These are phyloP conservation scores for Aporrectodea caliginosa DNA, from an alignment of 1,140 invertebrate species.

Conservation along the genomic window DNA sequence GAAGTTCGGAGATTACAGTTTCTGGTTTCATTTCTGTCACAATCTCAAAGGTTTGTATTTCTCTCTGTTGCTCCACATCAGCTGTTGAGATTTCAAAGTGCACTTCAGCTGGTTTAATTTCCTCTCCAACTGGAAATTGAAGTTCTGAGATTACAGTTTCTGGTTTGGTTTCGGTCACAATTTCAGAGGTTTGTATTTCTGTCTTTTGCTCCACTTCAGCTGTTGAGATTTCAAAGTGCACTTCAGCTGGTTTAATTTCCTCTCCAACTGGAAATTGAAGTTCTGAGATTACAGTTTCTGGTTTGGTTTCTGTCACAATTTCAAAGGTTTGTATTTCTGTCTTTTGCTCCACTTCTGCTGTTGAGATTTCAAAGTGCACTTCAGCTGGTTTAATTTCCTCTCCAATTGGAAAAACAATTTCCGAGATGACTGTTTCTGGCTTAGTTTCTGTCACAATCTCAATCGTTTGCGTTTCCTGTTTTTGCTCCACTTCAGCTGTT, in stretches of 20 bases:
- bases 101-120: conserved; percentile 24
- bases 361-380: conserved; percentile 24
- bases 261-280: neutral
- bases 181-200: neutral
- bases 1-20: neutral
- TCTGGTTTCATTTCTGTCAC: neutral
- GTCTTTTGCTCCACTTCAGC: conserved; percentile 21
- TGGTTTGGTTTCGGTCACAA: neutral
- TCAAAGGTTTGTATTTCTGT: neutral
- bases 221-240: conserved; percentile 16
- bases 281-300: neutral
- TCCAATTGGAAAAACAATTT: conserved; percentile 17
- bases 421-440: conserved; percentile 18
- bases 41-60: neutral
- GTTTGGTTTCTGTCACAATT: neutral
- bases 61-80: conserved; percentile 14
- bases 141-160: neutral
- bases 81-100: conserved; percentile 22
- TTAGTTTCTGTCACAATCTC: conserved; percentile 14
- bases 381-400: conserved; percentile 26
- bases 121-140: neutral
- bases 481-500: conserved; percentile 1
- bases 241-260: conserved; percentile 25
- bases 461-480: conserved; percentile 21
- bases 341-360: conserved; percentile 9